phyloP scores from a whole-genome alignment of 1,140 invertebrate genomes.

The Ganaspis sp. region DNA sequence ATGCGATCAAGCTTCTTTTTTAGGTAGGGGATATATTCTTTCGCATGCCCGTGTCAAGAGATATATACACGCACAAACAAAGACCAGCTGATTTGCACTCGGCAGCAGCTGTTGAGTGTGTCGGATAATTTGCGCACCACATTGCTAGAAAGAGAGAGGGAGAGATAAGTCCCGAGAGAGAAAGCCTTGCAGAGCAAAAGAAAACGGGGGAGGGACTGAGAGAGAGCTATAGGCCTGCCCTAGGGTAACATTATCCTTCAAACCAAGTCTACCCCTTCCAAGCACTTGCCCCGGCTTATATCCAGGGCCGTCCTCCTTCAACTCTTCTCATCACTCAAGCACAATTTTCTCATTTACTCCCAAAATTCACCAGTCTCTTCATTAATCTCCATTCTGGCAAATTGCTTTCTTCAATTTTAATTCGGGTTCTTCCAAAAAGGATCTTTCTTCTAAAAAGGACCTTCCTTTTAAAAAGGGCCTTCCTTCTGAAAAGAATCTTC shows the following conservation, averaged over 20 bases:
- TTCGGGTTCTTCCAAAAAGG: too few species aligned
- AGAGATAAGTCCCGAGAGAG: constrained; percentile 27
- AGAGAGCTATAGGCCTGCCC: constrained; percentile 66
- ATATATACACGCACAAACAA: not conserved
- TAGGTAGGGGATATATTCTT: not conserved
- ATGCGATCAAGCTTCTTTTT: constrained; percentile 3
- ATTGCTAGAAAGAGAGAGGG: constrained; percentile 33
- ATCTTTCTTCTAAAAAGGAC: too few species aligned
- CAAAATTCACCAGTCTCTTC: too few species aligned
- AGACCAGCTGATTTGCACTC: constrained; percentile 50
- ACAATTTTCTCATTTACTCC: not conserved
- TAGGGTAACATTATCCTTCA: constrained; percentile 72
- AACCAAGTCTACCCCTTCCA: constrained; percentile 48
- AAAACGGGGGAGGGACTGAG: constrained; percentile 32
- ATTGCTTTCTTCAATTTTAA: too few species aligned
- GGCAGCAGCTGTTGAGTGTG: constrained; percentile 54
- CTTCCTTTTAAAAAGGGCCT: too few species aligned
- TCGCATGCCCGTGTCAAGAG: not conserved
- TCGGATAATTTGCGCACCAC: constrained; percentile 52
- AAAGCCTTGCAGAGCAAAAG: constrained; percentile 40
- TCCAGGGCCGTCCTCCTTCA: constrained; percentile 25
- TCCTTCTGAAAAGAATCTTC: too few species aligned
- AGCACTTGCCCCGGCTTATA: constrained; percentile 37
- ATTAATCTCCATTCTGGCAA: too few species aligned
- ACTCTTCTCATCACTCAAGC: not conserved